Conservation (phyloP, 1,140 invertebrate species). For the Drepana arcuata region DNA sequence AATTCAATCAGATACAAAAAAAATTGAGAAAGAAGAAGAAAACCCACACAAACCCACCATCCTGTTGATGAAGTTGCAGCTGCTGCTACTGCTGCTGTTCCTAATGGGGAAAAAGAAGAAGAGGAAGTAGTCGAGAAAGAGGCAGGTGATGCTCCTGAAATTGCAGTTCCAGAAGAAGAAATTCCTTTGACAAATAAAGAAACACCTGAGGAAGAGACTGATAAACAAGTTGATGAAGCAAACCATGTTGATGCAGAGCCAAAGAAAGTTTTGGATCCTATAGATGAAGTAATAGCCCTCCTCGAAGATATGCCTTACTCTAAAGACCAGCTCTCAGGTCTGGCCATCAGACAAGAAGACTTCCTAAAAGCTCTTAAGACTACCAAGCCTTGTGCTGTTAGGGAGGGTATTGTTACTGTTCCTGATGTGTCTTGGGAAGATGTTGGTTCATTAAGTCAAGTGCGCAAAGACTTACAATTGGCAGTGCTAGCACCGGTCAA, state of each 20-base stretch:
- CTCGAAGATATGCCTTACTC: conserved; percentile 70
- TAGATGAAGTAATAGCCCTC: conserved; percentile 45
- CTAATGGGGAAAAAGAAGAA: conserved; percentile 52
- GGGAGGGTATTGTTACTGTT: conserved; percentile 98
- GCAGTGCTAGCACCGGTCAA: conserved; percentile 94
- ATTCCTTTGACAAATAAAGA: conserved; percentile 17
- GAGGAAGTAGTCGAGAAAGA: conserved; percentile 18
- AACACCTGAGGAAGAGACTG: conserved; percentile 12
- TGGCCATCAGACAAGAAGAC: conserved; percentile 82
- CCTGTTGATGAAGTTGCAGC: conserved; percentile 18
- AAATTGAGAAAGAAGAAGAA: conserved; percentile 13
- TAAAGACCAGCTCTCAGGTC: conserved; percentile 72
- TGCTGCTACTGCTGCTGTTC: no score
- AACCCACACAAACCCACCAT: conserved; percentile 8
- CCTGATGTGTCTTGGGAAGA: conserved; percentile 98
- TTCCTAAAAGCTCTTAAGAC: conserved; percentile 85
- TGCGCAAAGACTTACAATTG: conserved; percentile 91
- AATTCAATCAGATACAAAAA: conserved; percentile 24
- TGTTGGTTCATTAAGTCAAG: conserved; percentile 91
- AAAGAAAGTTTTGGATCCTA: conserved; percentile 24
- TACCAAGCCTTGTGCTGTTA: conserved; percentile 93
- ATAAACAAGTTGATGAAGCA: conserved; percentile 7
- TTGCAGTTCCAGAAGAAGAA: conserved; percentile 2
- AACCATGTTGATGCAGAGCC: conserved; percentile 17
- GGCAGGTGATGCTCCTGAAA: conserved; percentile 17